Base-by-base conservation (phyloP, 1,140 invertebrate genomes). In the Watersipora subatra region DNA sequence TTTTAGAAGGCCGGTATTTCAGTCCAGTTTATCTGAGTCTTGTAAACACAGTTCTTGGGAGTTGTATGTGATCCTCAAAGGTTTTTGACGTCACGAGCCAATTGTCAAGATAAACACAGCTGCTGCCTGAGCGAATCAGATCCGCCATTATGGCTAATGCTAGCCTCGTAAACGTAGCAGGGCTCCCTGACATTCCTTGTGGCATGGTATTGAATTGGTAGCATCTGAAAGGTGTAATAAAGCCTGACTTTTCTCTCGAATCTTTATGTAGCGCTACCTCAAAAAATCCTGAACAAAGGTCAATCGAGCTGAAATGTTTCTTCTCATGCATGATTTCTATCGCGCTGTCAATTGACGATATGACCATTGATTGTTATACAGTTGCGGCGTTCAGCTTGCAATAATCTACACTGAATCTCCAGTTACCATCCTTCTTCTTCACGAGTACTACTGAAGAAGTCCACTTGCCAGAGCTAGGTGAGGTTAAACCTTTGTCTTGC, bases 171-270 rank as follows among this genome's bases (percentile, higher is more conserved):
- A 79, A 78, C 0, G 77, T 79, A 1, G 78, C 75, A 19, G 72
- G 74, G 1, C 76, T 75, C 29, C 79, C 78, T 1, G 66, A 67
- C 0, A 84, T 66, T 0, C 80, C 81, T 70, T 81, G 83, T 0
- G 79, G 76, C 76, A 83, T 78, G 0, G 70, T 59, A 7, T 57
- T 73, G 61, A 71, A 76, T 65, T 72, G 70, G 66, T 70, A 78
- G 19, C 64, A 62, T n/a, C 68, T 62, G 2, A 65, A 26, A 22
- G 34, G 27, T 17, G 28, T 29, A n/a, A 57, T 63, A 28, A 70
- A 68, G 12, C 57, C 67, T 57, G 70, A 19, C 63, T 73, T 73
- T 7, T 70, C 62, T 62, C 58, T 68, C 29, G 61, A 64, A 27
- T 69, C 59, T 29, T 29, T 20, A 28, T 70, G 63, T 28, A 73